Conservation (phyloP, 2,113 vertebrate species). For the Mandrillus leucophaeus region DNA sequence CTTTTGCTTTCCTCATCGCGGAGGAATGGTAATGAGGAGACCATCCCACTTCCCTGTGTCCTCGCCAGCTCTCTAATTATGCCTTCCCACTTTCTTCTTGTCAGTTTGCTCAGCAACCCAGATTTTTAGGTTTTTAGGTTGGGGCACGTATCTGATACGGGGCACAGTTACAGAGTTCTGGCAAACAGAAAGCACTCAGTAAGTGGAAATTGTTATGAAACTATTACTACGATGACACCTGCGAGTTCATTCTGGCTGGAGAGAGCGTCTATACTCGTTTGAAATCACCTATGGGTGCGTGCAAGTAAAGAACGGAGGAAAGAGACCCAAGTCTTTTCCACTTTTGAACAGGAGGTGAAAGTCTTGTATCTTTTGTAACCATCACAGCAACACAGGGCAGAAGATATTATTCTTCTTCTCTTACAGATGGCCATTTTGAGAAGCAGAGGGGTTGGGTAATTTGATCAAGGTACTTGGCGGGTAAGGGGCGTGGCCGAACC, state of each 20-base stretch:
- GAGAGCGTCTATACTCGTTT: fast-evolving
- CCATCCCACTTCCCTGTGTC: fast-evolving
- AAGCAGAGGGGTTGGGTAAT: not conserved
- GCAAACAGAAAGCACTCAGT: not conserved
- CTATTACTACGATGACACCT: fast-evolving
- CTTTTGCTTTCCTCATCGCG: not conserved
- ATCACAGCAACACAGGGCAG: not conserved
- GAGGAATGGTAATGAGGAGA: not conserved
- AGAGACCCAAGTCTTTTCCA: not conserved
- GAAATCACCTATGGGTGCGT: not conserved
- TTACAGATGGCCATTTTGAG: too few relatives aligned
- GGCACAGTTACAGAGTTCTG: too few relatives aligned
- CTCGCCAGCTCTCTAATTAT: too few relatives aligned
- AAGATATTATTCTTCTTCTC: not conserved
- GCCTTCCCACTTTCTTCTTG: not conserved
- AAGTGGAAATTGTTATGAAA: not conserved
- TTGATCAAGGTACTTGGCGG: not conserved
- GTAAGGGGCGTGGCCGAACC: not conserved
- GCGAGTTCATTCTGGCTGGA: not conserved
- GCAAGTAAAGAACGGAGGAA: not conserved
- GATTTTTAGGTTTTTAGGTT: not conserved
- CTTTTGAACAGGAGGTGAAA: not conserved
- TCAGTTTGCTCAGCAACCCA: not conserved
- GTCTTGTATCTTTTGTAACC: not conserved
- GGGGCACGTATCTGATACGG: not conserved